Conservation (phyloP, 2,797 vertebrate species). For the Phyllotis vaccarum region DNA sequence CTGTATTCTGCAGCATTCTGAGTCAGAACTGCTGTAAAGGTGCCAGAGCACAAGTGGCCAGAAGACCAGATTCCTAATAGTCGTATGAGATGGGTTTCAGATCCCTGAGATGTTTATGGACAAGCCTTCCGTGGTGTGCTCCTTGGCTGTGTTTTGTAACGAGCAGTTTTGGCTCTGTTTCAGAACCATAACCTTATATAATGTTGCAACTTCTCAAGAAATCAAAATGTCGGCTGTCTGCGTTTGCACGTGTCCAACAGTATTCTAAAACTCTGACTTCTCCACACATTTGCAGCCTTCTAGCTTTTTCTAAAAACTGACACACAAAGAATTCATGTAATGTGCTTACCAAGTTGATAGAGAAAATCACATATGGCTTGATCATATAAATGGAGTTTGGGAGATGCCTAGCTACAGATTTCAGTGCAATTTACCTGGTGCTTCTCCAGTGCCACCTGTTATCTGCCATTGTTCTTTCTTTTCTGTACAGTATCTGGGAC, state of each 20-base stretch:
- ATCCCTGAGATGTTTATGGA: not conserved
- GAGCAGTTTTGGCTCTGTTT: not conserved
- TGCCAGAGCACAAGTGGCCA: conserved; percentile 19
- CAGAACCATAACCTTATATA: not conserved
- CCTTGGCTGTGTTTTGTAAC: not conserved
- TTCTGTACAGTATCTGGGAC: no score
- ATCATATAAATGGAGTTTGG: no score
- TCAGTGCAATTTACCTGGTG: fast-evolving
- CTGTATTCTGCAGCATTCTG: not conserved
- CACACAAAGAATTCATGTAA: not conserved
- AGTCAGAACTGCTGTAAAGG: not conserved
- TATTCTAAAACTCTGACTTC: not conserved
- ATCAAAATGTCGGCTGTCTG: not conserved
- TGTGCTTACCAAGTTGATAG: not conserved
- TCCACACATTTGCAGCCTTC: not conserved
- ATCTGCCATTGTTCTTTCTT: not conserved
- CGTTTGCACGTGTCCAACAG: not conserved
- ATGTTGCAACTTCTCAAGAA: not conserved
- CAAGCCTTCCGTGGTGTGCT: not conserved
- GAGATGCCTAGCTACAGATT: not conserved
- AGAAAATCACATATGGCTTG: not conserved
- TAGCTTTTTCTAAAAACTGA: not conserved
- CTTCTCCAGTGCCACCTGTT: not conserved
- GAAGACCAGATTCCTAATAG: not conserved
- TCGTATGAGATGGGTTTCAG: not conserved